Base-by-base conservation (phyloP, 2,888 invertebrate genomes). In the Archaeoteleia sp. region DNA sequence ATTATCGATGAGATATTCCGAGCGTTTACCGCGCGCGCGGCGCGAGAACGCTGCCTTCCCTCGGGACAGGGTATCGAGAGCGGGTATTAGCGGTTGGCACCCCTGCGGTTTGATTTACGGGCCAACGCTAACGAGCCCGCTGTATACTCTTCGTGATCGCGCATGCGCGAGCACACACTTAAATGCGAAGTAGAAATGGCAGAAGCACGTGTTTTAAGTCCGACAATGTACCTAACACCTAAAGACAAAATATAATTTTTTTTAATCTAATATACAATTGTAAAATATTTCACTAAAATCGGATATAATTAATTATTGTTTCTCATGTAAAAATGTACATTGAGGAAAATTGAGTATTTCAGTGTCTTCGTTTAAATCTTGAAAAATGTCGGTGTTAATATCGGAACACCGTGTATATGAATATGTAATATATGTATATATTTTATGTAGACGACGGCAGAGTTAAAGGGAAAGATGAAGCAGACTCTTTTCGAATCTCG, bases 71-170 rank as follows among this genome's bases (percentile, higher is more conserved):
- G 73, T 72, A 71, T 71, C 69, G 72, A 68, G 74, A 70, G 76
- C 69, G 73, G 73, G 74, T 78, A 82, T 82, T 81, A 82, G 81
- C 78, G 81, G 79, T 82, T 82, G 77, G 82, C 82, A 82, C 82
- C 82, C 82, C 82, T 79, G 82, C 76, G 82, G 82, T 81, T 83
- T 83, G 82, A 83, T 83, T 83, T 83, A 83, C 82, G 82, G 78
- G 73, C 81, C 72, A 77, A 74, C 80, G 76, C 82, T 83, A 83
- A 83, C 82, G 82, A 83, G 82, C 74, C 78, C 72, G 58, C 35
- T 66, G 53, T 57, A 46, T 48, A 53, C 58, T 57, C 46, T 46
- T 29, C 34, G 1, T 45, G 7, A 37, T 27, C 10, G 20, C 46
- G 46, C 54, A 39, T 57, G 40, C 53, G 35, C 45, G 35, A 15